These are phyloP conservation scores for Argyrosomus regius DNA, from an alignment of 2,797 vertebrate genomes.

Conservation along the genomic window DNA sequence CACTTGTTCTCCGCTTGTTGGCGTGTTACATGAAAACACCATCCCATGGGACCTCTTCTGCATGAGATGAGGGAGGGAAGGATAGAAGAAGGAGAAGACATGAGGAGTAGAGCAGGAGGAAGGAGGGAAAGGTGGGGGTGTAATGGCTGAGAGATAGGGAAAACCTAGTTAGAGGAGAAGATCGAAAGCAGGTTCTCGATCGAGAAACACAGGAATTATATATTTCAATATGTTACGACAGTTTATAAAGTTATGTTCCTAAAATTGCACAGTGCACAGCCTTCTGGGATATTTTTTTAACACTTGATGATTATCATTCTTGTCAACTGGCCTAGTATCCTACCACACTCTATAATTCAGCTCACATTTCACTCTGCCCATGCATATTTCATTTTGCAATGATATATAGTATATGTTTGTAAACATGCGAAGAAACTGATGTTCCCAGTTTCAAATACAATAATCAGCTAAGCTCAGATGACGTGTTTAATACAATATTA, in stretches of 20 bases:
- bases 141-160: slow-evolving; percentile 26
- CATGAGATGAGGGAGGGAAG: slow-evolving; percentile 34
- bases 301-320: background rate
- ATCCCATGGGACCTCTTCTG: slow-evolving; percentile 58
- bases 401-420: background rate
- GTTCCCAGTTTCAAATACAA: background rate
- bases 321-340: background rate
- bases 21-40: slow-evolving; percentile 62
- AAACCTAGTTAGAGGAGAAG: slow-evolving; percentile 59
- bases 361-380: background rate
- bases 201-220: slow-evolving; percentile 18
- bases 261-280: background rate
- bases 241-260: slow-evolving; percentile 25
- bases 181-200: slow-evolving; percentile 31
- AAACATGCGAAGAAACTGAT: background rate
- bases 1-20: slow-evolving; percentile 58
- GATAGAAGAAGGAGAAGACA: slow-evolving; percentile 31
- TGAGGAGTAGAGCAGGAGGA: slow-evolving; percentile 25
- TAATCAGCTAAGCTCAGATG: background rate
- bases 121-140: slow-evolving; percentile 29
- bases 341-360: background rate
- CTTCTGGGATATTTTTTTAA: background rate
- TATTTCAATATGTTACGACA: slow-evolving; percentile 15
- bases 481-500: background rate
- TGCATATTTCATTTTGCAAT: background rate